A percentile compares a stretch with the other conserved stretches of the same genome.
Conservation (phyloP, 1,140 invertebrate genomes). For the Neotoxoptera formosana region DNA sequence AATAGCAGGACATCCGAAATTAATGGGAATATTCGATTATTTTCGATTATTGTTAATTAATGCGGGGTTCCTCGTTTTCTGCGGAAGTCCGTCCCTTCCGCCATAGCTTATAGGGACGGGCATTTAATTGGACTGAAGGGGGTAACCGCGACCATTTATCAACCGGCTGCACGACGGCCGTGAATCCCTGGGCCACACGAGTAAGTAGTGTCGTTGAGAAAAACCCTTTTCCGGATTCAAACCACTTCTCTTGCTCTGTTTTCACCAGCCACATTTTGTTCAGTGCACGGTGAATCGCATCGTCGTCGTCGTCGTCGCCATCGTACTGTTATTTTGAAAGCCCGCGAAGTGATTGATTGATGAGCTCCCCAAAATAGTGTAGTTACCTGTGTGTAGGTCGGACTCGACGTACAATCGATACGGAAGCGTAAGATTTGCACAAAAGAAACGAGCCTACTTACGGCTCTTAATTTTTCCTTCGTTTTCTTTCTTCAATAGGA, state of each 20-base stretch:
- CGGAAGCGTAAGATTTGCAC: not conserved
- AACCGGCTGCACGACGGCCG: not conserved
- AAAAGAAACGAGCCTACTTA: constrained; percentile 35
- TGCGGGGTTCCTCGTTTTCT: not conserved
- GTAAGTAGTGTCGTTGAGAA: constrained; percentile 44
- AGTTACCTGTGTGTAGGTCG: not conserved
- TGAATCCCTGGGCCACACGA: not conserved
- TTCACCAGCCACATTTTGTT: not conserved
- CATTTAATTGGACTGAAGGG: constrained; percentile 29
- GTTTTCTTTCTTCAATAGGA: not conserved
- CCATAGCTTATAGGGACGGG: not conserved
- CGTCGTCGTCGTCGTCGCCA: not conserved
- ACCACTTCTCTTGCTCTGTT: not conserved
- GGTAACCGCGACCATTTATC: constrained; percentile 48
- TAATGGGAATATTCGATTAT: constrained; percentile 50
- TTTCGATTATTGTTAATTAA: constrained; percentile 51
- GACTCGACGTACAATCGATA: constrained; percentile 37
- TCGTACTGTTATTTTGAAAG: constrained; percentile 37
- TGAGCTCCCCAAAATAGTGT: constrained; percentile 24
- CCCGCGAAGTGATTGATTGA: constrained; percentile 52
- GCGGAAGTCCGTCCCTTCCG: not conserved
- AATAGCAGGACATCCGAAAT: constrained; percentile 32
- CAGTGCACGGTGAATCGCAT: not conserved
- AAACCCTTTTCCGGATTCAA: constrained; percentile 17
- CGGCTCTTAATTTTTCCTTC: constrained; percentile 10